phyloP scores from a whole-genome alignment of 2,888 invertebrate genomes.

The Sipha maydis region DNA sequence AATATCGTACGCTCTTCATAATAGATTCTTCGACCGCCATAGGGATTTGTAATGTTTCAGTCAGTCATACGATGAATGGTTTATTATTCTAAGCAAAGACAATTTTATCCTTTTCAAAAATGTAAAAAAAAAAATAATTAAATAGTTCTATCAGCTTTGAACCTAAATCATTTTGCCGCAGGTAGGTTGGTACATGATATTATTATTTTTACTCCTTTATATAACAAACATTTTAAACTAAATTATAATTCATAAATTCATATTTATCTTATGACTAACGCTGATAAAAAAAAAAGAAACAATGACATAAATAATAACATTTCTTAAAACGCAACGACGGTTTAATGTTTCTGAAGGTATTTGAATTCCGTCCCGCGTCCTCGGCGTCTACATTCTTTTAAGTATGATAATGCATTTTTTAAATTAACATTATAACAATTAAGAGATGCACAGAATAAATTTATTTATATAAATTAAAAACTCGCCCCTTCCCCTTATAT shows the following conservation, averaged over 20 bases:
- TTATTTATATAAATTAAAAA: conserved; percentile 26
- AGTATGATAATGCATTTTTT: conserved; percentile 19
- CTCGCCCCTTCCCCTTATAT: not conserved
- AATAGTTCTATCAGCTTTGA: not conserved
- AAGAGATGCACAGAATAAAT: not conserved
- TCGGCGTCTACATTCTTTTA: not conserved
- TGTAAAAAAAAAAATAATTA: not conserved
- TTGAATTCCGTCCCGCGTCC: not conserved
- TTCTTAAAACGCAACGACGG: not conserved
- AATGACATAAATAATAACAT: not conserved
- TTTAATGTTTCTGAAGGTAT: not conserved
- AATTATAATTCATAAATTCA: not conserved
- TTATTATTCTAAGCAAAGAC: not conserved
- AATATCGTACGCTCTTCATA: too few species aligned
- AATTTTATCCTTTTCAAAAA: not conserved
- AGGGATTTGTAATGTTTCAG: not conserved
- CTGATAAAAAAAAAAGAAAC: not conserved
- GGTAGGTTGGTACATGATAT: too few species aligned
- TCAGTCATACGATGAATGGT: not conserved
- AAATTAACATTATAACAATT: conserved; percentile 34
- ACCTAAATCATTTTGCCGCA: not conserved
- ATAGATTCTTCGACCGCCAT: not conserved
- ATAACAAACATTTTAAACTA: not conserved
- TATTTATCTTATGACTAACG: not conserved
- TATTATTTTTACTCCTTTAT: not conserved